phyloP scores from a whole-genome alignment of 2,797 vertebrate species.

The Periophthalmus magnuspinnatus region DNA sequence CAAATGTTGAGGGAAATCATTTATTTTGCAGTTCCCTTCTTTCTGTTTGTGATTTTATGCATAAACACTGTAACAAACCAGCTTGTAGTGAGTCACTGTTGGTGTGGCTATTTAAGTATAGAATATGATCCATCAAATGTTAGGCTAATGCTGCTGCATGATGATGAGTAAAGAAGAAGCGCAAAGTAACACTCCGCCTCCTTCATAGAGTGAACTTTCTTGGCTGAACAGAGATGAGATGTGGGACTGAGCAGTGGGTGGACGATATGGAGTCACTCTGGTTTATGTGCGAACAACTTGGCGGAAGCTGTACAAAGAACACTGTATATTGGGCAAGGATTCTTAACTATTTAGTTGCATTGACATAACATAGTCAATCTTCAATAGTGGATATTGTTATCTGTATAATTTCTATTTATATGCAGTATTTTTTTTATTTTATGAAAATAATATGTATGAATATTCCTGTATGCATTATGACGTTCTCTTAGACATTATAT shows the following conservation, averaged over 20 bases:
- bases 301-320: neutral
- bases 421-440: no score
- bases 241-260: constrained; percentile 38
- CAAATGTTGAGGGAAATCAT: constrained; percentile 24
- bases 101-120: constrained; percentile 33
- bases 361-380: neutral
- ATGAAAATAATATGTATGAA: no score
- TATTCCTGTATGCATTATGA: neutral
- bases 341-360: neutral
- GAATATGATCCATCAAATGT: constrained; percentile 42
- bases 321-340: constrained; percentile 11
- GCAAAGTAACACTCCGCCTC: constrained; percentile 43
- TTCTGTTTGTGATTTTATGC: constrained; percentile 9
- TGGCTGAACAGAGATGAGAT: constrained; percentile 33
- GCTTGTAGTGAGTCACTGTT: constrained; percentile 45
- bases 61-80: constrained; percentile 22
- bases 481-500: no score
- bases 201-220: constrained; percentile 42
- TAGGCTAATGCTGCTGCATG: constrained; percentile 45
- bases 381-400: neutral
- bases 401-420: no score
- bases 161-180: constrained; percentile 44
- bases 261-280: constrained; percentile 29
- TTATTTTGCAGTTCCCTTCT: constrained; percentile 3
- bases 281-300: constrained; percentile 24